These are phyloP conservation scores for Coilia nasus DNA, from an alignment of 2,797 vertebrate genomes.

Conservation along the genomic window DNA sequence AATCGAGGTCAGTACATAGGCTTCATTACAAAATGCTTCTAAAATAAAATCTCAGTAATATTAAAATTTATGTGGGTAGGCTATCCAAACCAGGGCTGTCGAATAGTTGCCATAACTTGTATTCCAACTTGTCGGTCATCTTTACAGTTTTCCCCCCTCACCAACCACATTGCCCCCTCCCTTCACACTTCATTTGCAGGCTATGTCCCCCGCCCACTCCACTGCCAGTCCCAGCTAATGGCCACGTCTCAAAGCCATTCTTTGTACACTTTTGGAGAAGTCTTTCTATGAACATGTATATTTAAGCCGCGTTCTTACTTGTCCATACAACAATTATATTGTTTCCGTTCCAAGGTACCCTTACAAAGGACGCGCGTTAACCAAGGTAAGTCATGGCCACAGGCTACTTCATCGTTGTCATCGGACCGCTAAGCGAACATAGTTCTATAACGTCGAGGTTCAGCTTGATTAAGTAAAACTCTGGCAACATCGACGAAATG, in stretches of 20 bases:
- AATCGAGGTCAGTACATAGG: too few relatives aligned
- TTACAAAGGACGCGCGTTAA: not conserved
- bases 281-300: not conserved
- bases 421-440: not conserved
- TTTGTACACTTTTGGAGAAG: slow-evolving; percentile 16
- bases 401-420: slow-evolving; percentile 5
- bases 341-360: not conserved
- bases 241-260: slow-evolving; percentile 60
- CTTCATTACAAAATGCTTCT: too few relatives aligned
- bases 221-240: slow-evolving; percentile 37
- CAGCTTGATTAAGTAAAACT: not conserved
- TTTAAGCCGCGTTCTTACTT: not conserved
- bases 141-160: not conserved
- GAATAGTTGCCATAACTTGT: not conserved
- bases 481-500: not conserved
- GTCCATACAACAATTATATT: not conserved
- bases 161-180: not conserved
- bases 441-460: not conserved
- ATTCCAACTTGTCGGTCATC: not conserved
- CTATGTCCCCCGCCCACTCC: slow-evolving; percentile 46
- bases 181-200: not conserved
- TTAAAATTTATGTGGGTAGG: too few relatives aligned
- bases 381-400: not conserved
- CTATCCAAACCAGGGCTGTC: too few relatives aligned
- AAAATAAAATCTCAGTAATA: too few relatives aligned